Conservation (phyloP, 1,140 invertebrate genomes). For the Stegodyphus dumicola region DNA sequence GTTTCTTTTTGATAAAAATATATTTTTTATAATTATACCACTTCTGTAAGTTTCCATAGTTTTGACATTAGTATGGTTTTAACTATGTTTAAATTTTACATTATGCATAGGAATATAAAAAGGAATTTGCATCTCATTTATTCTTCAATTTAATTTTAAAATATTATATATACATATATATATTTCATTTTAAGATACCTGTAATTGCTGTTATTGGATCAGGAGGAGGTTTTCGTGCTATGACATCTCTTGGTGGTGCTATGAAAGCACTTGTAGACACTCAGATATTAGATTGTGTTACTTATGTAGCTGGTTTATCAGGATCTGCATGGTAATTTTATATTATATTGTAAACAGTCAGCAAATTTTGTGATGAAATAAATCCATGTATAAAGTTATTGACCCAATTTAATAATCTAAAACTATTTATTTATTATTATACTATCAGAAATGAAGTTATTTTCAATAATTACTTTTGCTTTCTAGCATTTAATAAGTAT, state of each 20-base stretch:
- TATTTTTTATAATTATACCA: too few relatives aligned
- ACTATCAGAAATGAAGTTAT: too few relatives aligned
- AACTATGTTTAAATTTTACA: background rate
- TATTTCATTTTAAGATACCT: slow-evolving; percentile 67
- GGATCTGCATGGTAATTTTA: slow-evolving; percentile 70
- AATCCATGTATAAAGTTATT: too few relatives aligned
- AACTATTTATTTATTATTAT: too few relatives aligned
- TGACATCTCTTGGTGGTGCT: slow-evolving; percentile 70
- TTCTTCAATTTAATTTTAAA: too few relatives aligned
- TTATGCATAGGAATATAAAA: background rate
- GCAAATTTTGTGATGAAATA: too few relatives aligned
- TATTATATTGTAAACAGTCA: too few relatives aligned
- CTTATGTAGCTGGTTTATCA: slow-evolving; percentile 69
- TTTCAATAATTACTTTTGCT: too few relatives aligned
- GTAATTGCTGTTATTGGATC: slow-evolving; percentile 70
- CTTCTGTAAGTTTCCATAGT: too few relatives aligned
- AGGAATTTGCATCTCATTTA: background rate
- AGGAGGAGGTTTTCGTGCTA: slow-evolving; percentile 71
- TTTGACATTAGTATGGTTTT: background rate
- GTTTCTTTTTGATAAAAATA: too few relatives aligned
- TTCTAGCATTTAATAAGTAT: too few relatives aligned
- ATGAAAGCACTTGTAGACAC: slow-evolving; percentile 69
- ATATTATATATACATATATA: background rate
- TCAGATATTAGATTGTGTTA: slow-evolving; percentile 69
- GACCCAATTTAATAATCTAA: too few relatives aligned